Base-by-base conservation (phyloP, 1,140 invertebrate species). In the Ceratosolen solmsi region DNA sequence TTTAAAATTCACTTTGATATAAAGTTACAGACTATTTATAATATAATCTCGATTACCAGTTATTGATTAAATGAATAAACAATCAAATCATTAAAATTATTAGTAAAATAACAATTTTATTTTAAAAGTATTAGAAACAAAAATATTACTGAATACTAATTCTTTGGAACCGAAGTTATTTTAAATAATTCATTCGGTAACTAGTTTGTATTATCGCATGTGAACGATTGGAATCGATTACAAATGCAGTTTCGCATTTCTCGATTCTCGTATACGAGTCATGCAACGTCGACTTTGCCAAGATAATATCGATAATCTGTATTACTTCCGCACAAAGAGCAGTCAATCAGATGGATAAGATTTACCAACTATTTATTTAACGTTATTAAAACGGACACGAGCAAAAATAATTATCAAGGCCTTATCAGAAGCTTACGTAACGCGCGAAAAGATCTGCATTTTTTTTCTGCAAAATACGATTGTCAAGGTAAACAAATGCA, bases 401-500 rank as follows among this genome's bases (percentile, higher is more conserved):
- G 25, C 20, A 30, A 60, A 27, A 13, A 60, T n/a, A 27, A 11
- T 60, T 60, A 60, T 5, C 11, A 30, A 60, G 1, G n/a, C n/a
- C n/a, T n/a, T 60, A 9, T 5, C 5, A 72, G 8, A 51, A 38
- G 25, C 27, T 74, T 56, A 74, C 54, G 30, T 56, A 74, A 51
- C 25, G 27, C 0, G 13, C 13, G n/a, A n/a, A 17, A 33, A 17
- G 30, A 33, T 63, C 9, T 60, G 27, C 3, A 60, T 30, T 22
- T 13, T 11, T 60, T 30, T 1, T 65, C 8, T 46, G 1, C n/a
- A 25, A 49, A 70, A 71, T 27, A 27, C 41, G 13, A 36, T 49
- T 71, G 30, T 0, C 22, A 68, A 78, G 76, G 58, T 70, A 70
- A 78, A 78, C 27, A 78, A 68, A 68, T 68, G 3, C 1, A 17